Base-by-base conservation (phyloP, 2,888 invertebrate species). In the Drosophila ezoana region DNA sequence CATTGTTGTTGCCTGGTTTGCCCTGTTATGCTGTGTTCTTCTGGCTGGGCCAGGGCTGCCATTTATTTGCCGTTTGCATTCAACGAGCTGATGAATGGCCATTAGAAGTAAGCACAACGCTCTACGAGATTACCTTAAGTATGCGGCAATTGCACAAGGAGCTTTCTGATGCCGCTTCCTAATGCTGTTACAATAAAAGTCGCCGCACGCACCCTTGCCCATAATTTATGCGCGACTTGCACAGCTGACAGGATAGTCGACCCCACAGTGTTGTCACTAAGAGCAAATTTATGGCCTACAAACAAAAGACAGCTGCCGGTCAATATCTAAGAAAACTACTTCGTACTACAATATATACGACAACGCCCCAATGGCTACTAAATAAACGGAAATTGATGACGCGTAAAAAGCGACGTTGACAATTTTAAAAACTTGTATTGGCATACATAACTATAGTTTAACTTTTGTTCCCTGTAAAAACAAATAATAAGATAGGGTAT, bases 61-160 rank as follows among this genome's bases (percentile, higher is more conserved):
- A 81, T 87, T 83, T 87, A 76, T 84, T 85, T 83, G 85, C 87
- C 86, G 85, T 87, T 83, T 83, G 85, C 87, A 87, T 83, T 83
- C 80, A 87, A 86, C 76, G 73, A 75, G 83, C 83, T 85, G 88
- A 85, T 87, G 77, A 87, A 85, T 83, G 88, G 87, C 87, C 81
- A 85, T 86, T 88, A 83, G 84, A 76, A 80, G 78, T 88, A 86
- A 85, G 83, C 80, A 72, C 79, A 71, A 70, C 76, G 77, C 88
- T 87, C 74, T 72, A 68, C 72, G 72, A 83, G 83, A 87, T 83
- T 87, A 83, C 87, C 82, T 85, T 83, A 83, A 83, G 83, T 85
- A 85, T 85, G 87, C 87, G 82, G 87, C 83, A 83, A 87, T 83
- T 83, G 83, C 87, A 85, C 72, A 85, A 87, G 86, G 75, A 86